phyloP scores from a whole-genome alignment of 2,888 invertebrate species.

The Panorpa germanica region DNA sequence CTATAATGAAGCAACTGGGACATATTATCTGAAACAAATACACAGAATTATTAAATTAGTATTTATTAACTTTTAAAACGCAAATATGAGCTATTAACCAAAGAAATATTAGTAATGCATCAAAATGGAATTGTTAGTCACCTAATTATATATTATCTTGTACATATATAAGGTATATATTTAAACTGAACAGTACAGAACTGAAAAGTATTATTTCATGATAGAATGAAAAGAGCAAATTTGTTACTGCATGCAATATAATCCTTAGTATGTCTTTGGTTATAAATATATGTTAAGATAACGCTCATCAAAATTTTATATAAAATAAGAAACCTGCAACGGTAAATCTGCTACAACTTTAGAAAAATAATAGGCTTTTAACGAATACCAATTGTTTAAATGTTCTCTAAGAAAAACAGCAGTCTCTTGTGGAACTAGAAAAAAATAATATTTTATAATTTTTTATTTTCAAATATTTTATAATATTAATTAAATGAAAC shows the following conservation, averaged over 20 bases:
- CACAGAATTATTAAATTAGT: slow-evolving; percentile 7
- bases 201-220: too few species aligned
- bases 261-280: too few species aligned
- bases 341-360: slow-evolving; percentile 58
- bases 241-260: too few species aligned
- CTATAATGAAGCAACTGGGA: slow-evolving; percentile 48
- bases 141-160: not conserved
- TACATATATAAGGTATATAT: too few species aligned
- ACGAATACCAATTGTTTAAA: slow-evolving; percentile 59
- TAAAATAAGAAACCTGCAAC: too few species aligned
- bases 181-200: too few species aligned
- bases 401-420: slow-evolving; percentile 53
- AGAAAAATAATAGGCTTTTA: slow-evolving; percentile 51
- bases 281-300: too few species aligned
- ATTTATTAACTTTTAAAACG: not conserved
- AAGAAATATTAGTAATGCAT: slow-evolving; percentile 6
- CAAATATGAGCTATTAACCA: slow-evolving; percentile 3
- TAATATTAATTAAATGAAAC: slow-evolving; percentile 21
- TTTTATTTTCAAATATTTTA: not conserved
- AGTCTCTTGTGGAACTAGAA: slow-evolving; percentile 53
- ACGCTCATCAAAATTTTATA: too few species aligned
- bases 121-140: slow-evolving; percentile 1
- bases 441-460: not conserved
- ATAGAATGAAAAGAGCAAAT: too few species aligned
- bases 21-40: slow-evolving; percentile 40